Evolutionary conservation across 2,888 invertebrate genomes (phyloP).

Genomic region (Ectemnius continuus): DNA sequence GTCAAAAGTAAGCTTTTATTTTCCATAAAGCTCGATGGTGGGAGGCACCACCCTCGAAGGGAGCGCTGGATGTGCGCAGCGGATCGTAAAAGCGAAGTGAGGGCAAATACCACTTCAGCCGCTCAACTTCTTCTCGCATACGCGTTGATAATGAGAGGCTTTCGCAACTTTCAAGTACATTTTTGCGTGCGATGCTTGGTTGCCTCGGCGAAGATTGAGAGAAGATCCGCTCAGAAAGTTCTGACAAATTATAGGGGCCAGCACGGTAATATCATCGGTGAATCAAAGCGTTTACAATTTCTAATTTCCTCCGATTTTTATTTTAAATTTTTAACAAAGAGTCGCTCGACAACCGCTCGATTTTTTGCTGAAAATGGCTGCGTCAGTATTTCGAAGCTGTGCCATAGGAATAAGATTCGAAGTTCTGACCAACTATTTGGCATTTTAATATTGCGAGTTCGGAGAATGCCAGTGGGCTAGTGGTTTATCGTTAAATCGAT

Average conservation of each 20-base stretch:
- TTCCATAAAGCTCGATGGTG: conserved; percentile 62
- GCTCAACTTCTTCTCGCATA: conserved; percentile 53
- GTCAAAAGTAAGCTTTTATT: conserved; percentile 62
- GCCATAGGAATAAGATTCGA: no score
- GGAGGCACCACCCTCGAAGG: conserved; percentile 18
- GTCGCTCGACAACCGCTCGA: no score
- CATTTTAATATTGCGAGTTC: no score
- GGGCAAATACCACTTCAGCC: conserved; percentile 36
- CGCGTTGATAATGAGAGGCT: conserved; percentile 45
- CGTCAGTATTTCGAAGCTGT: no score
- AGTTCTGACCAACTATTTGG: no score
- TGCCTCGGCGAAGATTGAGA: not conserved
- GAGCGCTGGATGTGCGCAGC: conserved; percentile 32
- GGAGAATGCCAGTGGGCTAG: not conserved
- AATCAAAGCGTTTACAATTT: no score
- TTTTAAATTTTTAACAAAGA: no score
- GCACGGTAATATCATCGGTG: no score
- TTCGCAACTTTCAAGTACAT: conserved; percentile 46
- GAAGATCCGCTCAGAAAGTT: no score
- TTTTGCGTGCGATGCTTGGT: conserved; percentile 33
- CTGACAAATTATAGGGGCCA: no score
- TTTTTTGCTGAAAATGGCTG: no score
- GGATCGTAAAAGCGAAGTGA: conserved; percentile 56
- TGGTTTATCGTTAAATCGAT: conserved; percentile 1
- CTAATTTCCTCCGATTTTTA: no score